Percentiles rank a stretch among this genome's conserved stretches.
These are phyloP conservation scores for Dasyurus viverrinus DNA, from an alignment of 2,113 vertebrate genomes.

Conservation along the genomic window DNA sequence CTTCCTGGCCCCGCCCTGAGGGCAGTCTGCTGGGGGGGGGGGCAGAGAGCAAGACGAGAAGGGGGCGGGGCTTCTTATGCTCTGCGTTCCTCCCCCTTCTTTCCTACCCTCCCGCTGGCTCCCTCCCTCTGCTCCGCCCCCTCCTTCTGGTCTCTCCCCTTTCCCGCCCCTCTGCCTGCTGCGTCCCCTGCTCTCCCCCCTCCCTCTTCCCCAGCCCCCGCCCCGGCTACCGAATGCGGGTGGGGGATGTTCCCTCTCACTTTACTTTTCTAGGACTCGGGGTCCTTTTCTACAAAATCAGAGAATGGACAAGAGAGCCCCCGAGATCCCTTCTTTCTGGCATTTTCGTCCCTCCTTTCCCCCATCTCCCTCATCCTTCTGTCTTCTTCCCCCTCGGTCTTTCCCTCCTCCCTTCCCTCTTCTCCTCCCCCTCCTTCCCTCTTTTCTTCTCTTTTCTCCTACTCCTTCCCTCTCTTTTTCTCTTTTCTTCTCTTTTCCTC, in stretches of 20 bases:
- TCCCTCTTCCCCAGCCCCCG: not conserved
- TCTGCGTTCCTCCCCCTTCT: not conserved
- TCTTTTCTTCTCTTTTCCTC: no score
- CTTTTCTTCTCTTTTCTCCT: no score
- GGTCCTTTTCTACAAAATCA: not conserved
- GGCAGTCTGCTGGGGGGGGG: not conserved
- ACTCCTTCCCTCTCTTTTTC: no score
- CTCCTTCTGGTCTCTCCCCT: no score
- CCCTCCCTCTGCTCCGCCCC: no score
- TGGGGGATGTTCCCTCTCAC: not conserved
- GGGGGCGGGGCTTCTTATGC: not conserved
- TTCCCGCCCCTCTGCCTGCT: no score
- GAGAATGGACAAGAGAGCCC: not conserved
- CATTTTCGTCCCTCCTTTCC: not conserved
- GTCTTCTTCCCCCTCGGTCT: no score
- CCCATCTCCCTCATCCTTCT: not conserved
- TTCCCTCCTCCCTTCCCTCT: not conserved
- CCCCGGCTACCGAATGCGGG: no score
- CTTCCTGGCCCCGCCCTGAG: not conserved
- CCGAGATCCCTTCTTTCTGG: not conserved
- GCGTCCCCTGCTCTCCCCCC: no score
- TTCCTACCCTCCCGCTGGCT: no score
- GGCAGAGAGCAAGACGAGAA: not conserved
- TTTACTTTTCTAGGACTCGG: no score
- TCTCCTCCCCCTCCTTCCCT: no score